These are phyloP conservation scores for Plebejus melissa DNA, from an alignment of 2,888 invertebrate genomes.

Conservation along the genomic window DNA sequence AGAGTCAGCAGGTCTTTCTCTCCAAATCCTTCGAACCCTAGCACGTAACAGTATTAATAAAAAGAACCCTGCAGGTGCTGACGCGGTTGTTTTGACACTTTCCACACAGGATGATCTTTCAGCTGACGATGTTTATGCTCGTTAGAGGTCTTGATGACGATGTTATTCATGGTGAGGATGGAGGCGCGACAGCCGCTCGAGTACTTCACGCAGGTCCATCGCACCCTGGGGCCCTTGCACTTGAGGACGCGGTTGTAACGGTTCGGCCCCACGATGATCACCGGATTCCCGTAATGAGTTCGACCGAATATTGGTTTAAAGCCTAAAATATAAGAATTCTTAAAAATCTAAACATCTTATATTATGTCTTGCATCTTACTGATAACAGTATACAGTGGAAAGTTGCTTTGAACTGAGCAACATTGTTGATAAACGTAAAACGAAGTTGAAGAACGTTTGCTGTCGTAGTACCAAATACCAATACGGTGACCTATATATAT, in stretches of 20 bases:
- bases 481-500: too few species aligned
- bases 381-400: background rate
- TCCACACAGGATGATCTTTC: constrained; percentile 35
- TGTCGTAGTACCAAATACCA: too few species aligned
- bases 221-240: constrained; percentile 1
- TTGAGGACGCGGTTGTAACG: constrained; percentile 44
- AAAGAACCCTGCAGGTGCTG: constrained; percentile 36
- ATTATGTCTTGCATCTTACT: too few species aligned
- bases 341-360: background rate
- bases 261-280: constrained; percentile 43
- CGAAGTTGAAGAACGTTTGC: too few species aligned
- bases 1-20: too few species aligned
- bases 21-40: too few species aligned
- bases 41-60: too few species aligned
- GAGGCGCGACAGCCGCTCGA: constrained; percentile 26
- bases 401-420: background rate
- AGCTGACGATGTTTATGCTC: background rate
- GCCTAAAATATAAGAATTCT: constrained; percentile 29
- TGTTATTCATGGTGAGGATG: background rate
- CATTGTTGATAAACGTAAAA: background rate
- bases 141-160: background rate
- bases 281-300: constrained; percentile 54
- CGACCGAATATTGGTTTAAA: constrained; percentile 54
- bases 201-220: constrained; percentile 34
- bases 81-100: constrained; percentile 45